Evolutionary conservation across 2,113 vertebrate genomes (phyloP).

Genomic region (Pholis gunnellus): DNA sequence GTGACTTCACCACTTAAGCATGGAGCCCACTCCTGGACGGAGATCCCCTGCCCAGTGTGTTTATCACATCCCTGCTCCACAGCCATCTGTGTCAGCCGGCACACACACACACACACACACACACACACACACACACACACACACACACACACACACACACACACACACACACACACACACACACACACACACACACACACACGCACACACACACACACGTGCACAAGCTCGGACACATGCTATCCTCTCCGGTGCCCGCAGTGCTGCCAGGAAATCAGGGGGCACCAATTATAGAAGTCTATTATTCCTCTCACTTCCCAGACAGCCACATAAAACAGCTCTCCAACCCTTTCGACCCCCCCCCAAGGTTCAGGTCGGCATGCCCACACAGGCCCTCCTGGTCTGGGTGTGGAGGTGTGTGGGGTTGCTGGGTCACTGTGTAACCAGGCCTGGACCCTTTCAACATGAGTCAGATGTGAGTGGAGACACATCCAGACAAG

Average conservation of each 20-base stretch:
- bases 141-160: slow-evolving; percentile 13
- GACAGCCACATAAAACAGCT: slow-evolving; percentile 63
- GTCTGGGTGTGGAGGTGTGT: slow-evolving; percentile 47
- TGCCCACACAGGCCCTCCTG: slow-evolving; percentile 50
- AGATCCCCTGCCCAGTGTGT: slow-evolving; percentile 84
- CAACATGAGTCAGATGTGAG: slow-evolving; percentile 54
- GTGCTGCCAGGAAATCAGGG: slow-evolving; percentile 73
- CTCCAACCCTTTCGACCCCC: slow-evolving; percentile 12
- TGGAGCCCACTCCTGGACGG: slow-evolving; percentile 79
- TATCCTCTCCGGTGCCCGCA: slow-evolving; percentile 65
- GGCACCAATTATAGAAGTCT: slow-evolving; percentile 77
- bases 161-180: slow-evolving; percentile 12
- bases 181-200: slow-evolving; percentile 32
- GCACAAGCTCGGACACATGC: slow-evolving; percentile 55
- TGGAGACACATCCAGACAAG: slow-evolving; percentile 61
- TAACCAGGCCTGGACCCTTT: slow-evolving; percentile 53
- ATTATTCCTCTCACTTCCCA: slow-evolving; percentile 76
- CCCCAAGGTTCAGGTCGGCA: slow-evolving; percentile 34
- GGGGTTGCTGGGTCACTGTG: slow-evolving; percentile 56
- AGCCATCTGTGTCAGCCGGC: slow-evolving; percentile 71
- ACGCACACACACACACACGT: slow-evolving; percentile 42
- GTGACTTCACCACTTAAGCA: slow-evolving; percentile 85
- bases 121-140: slow-evolving; percentile 12
- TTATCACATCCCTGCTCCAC: slow-evolving; percentile 78
- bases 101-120: slow-evolving; percentile 47